Base-by-base conservation (phyloP, 2,797 vertebrate species). In the Melanitta fusca region DNA sequence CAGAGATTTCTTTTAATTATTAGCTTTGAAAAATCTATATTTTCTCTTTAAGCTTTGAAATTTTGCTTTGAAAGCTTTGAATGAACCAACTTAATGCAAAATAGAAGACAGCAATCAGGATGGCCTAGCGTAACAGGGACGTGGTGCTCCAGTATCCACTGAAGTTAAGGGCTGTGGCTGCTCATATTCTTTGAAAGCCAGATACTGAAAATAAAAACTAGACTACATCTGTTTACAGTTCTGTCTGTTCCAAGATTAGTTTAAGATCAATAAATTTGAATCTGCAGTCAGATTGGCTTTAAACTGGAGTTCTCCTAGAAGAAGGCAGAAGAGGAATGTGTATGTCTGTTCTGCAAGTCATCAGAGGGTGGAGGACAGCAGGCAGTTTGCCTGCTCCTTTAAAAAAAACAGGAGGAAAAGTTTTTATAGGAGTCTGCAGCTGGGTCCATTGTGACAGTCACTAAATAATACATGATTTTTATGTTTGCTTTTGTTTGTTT, bases 1-100 rank as follows among this genome's bases (percentile, higher is more conserved):
- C 80, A 91, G 75, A n/a, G 22, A 34, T 85, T 73, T 80, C 36
- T 75, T 91, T 70, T 92, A 75, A 93, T 81, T 79, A 91, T 41
- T 75, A 77, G 30, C 79, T 89, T 95, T 78, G 64, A 75, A 85
- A 92, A 90, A 72, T 51, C 24, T 24, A 69, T 12, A 60, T 83
- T 88, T 87, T 83, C 43, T 66, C 47, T 78, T 95, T 56, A 57
- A 64, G 62, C 27, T 65, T 68, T 25, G 54, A 89, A 93, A 61
- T 49, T 57, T 2, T 0, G 12, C 36, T 36, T 36, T 36, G 36
- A 36, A 36, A 36, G 36, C 36, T 36, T 2, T 0, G 12, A 69
- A 20, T 21, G 24, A 58, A 64, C 45, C 30, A 72, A 15, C 64
- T 58, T 22, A 85, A 19, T 41, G 21, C 11, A 47, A 32, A 49